Evolutionary conservation across 2,797 vertebrate genomes (phyloP).

Genomic region (Sus cebifrons): DNA sequence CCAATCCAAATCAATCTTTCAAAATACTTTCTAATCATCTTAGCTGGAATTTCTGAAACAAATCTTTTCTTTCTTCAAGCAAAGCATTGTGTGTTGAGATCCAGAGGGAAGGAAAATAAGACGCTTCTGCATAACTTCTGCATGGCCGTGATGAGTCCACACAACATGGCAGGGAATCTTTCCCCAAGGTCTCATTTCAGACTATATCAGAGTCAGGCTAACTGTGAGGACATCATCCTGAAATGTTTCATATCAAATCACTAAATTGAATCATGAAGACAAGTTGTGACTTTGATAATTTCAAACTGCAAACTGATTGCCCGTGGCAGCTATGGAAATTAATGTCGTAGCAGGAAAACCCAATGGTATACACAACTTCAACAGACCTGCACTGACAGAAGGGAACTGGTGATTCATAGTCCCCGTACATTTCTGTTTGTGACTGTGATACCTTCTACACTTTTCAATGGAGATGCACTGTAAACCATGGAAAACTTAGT

Average conservation of each 20-base stretch:
- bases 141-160: no score
- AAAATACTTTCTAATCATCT: background rate
- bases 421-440: background rate
- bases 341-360: background rate
- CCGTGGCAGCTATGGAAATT: background rate
- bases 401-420: rapidly evolving
- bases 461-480: background rate
- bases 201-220: background rate
- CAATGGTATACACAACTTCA: rapidly evolving
- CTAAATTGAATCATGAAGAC: background rate
- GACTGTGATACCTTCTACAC: background rate
- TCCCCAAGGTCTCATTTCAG: background rate
- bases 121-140: background rate
- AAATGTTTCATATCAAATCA: background rate
- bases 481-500: background rate
- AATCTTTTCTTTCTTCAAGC: background rate
- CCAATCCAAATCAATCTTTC: background rate
- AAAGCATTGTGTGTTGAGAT: background rate
- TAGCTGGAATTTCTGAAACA: background rate
- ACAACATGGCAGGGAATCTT: background rate
- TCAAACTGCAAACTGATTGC: background rate
- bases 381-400: no score
- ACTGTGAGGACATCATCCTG: background rate
- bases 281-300: background rate
- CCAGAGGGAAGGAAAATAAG: background rate